These are phyloP conservation scores for Muscicapa adusta DNA, from an alignment of 2,113 vertebrate species.

Conservation along the genomic window DNA sequence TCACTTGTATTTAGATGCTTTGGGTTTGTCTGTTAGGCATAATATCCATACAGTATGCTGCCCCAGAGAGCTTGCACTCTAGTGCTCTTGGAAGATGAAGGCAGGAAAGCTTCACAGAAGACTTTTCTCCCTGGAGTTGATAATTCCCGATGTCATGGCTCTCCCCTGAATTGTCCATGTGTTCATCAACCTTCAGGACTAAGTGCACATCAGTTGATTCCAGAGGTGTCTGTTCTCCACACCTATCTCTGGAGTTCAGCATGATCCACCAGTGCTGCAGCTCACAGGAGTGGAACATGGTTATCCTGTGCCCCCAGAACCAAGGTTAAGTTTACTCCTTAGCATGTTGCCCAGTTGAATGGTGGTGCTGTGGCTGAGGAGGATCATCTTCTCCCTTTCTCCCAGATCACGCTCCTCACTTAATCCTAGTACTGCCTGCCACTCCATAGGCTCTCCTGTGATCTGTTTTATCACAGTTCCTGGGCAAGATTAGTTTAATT, in stretches of 20 bases:
- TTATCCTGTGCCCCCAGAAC: neutral
- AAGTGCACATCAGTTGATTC: neutral
- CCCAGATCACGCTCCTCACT: neutral
- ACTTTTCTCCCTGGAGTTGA: neutral
- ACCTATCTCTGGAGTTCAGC: neutral
- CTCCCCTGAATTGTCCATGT: neutral
- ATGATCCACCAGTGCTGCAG: neutral
- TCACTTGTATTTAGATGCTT: rapidly evolving
- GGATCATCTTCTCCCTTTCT: neutral
- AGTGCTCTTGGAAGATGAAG: neutral
- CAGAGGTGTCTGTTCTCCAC: neutral
- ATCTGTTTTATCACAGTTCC: neutral
- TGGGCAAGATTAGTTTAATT: neutral
- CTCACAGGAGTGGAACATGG: rapidly evolving
- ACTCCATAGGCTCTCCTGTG: neutral
- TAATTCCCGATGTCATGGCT: neutral
- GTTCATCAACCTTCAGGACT: neutral
- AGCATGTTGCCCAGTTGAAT: neutral
- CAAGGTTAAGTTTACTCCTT: rapidly evolving
- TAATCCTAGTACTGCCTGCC: neutral
- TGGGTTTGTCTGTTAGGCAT: neutral
- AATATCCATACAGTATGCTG: neutral
- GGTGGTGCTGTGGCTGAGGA: neutral
- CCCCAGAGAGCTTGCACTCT: neutral
- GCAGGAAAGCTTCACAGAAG: neutral